These are phyloP conservation scores for Zosterops borbonicus DNA, from an alignment of 2,113 vertebrate species.

Conservation along the genomic window DNA sequence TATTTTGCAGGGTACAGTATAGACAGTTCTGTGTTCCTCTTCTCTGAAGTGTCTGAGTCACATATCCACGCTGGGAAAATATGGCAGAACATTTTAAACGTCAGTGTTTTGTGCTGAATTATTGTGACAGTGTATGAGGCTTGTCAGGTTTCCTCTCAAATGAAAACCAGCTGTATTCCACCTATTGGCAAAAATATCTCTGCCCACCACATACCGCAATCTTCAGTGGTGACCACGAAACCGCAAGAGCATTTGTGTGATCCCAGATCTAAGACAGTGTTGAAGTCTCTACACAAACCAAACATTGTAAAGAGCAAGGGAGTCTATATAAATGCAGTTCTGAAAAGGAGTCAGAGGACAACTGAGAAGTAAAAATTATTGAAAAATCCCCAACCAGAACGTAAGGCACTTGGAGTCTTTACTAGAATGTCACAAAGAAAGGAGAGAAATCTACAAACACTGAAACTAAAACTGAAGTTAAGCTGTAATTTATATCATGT, in stretches of 20 bases:
- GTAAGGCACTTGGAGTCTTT: conserved; percentile 48
- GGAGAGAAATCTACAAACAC: conserved; percentile 19
- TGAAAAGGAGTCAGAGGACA: conserved; percentile 69
- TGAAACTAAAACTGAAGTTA: conserved; percentile 61
- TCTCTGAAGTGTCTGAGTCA: not conserved
- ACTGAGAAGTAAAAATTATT: conserved; percentile 22
- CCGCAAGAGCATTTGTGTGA: conserved; percentile 81
- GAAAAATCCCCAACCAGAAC: not conserved
- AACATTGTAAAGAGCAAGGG: conserved; percentile 81
- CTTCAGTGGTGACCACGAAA: conserved; percentile 79
- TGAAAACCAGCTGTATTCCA: conserved; percentile 80
- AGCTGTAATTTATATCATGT: conserved; percentile 46
- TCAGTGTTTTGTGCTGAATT: conserved; percentile 49
- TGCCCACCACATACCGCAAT: conserved; percentile 73
- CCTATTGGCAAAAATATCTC: conserved; percentile 75
- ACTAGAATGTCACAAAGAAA: not conserved
- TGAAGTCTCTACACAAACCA: conserved; percentile 83
- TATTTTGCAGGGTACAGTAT: not conserved
- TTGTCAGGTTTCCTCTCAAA: conserved; percentile 70
- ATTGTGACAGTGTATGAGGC: conserved; percentile 63
- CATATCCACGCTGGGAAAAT: not conserved
- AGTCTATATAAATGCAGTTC: conserved; percentile 72
- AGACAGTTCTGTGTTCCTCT: not conserved
- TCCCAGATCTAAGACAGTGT: conserved; percentile 80
- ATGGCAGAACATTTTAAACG: conserved; percentile 2